Evolutionary conservation across 2,113 vertebrate species (phyloP).

Genomic region (Malurus elegans): DNA sequence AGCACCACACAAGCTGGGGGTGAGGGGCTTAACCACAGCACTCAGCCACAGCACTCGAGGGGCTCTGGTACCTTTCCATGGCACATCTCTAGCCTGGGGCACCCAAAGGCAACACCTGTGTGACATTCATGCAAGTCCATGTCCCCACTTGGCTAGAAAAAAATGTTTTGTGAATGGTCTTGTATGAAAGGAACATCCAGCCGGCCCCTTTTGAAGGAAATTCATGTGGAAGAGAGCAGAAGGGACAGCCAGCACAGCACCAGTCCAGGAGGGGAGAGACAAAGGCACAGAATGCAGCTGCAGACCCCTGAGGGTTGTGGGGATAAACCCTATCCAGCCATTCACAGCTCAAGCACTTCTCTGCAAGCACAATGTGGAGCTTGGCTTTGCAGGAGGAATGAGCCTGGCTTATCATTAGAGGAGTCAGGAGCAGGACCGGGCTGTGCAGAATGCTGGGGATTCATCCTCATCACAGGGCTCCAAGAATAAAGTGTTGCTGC

Average conservation of each 20-base stretch:
- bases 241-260: not conserved
- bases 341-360: rapidly evolving
- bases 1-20: not conserved
- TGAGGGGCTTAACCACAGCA: too few species aligned
- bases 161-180: not conserved
- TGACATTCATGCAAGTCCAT: not conserved
- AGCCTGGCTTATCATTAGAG: slow-evolving; percentile 18
- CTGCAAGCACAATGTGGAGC: not conserved
- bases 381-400: not conserved
- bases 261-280: not conserved
- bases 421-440: not conserved
- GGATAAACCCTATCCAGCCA: not conserved
- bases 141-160: not conserved
- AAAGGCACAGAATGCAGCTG: not conserved
- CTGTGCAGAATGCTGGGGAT: not conserved
- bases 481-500: slow-evolving; percentile 25
- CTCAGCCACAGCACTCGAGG: not conserved
- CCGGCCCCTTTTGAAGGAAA: not conserved
- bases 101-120: not conserved
- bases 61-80: not conserved
- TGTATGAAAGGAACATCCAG: not conserved
- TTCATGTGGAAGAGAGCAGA: not conserved
- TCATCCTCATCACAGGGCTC: slow-evolving; percentile 18
- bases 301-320: not conserved
- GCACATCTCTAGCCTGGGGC: not conserved